A percentile compares a stretch with the other conserved stretches of the same genome.
Evolutionary conservation across 1,140 invertebrate species (phyloP).

Genomic region (Dufourea novaeangliae): DNA sequence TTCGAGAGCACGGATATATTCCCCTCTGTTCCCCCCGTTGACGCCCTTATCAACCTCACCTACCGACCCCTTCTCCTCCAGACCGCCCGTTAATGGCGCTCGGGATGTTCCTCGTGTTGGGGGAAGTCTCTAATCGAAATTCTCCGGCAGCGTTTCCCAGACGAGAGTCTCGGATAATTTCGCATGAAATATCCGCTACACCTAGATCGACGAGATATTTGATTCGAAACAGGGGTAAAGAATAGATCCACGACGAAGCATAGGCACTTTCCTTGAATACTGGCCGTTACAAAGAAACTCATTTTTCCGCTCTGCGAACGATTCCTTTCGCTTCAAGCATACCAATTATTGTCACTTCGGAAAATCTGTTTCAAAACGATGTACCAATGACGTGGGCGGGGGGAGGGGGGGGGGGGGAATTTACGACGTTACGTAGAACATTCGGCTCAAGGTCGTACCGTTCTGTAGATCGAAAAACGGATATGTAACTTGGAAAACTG

Average conservation of each 20-base stretch:
- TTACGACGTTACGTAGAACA: background rate
- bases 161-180: background rate
- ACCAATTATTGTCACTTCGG: no score
- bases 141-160: slow-evolving; percentile 1
- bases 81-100: background rate
- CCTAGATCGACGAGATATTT: no score
- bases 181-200: background rate
- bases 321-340: no score
- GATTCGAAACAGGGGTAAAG: no score
- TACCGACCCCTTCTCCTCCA: background rate
- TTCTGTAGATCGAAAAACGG: background rate
- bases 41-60: slow-evolving; percentile 13
- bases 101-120: slow-evolving; percentile 2
- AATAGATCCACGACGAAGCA: no score
- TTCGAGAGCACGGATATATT: slow-evolving; percentile 31
- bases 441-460: background rate
- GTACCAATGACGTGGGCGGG: no score
- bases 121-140: slow-evolving; percentile 13
- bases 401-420: background rate
- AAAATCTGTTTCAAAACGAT: no score
- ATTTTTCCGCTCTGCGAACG: no score
- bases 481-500: background rate
- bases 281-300: no score
- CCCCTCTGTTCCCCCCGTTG: background rate
- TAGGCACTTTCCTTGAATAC: no score